Base-by-base conservation (phyloP, 2,113 vertebrate species). In the Turnix velox region DNA sequence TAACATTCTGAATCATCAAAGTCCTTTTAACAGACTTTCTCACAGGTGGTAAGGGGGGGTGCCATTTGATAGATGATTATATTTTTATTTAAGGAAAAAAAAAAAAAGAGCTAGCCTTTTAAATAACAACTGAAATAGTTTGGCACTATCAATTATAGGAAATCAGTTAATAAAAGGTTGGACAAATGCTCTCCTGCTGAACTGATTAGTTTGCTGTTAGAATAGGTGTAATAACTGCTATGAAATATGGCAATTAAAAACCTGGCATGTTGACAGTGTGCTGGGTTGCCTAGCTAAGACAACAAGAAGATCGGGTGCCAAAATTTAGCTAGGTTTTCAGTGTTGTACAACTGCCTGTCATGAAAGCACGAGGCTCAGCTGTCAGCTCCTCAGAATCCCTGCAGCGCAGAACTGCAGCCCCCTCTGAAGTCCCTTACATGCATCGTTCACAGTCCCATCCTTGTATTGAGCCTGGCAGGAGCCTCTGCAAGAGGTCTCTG, bases 1-100 rank as follows among this genome's bases (percentile, higher is more conserved):
- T 75, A 82, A 58, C 11, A 42, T 37, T 46, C 33, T 35, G 61
- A 71, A 84, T 48, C 25, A 40, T 93, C 28, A 39, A 17, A 84
- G 63, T 24, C n/a, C 65, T 74, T 81, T 40, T 42, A 61, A 39
- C 42, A 49, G 42, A 31, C 9, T 62, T 76, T 49, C 58, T 74
- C 30, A 51, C 0, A 2, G 45, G 30, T 1, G 0, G 48, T 18
- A 52, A 55, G 22, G 31, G 33, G 33, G 18, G 20, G 8, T 49
- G 33, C 30, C 33, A 27, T 75, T 74, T 81, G 43, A 72, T 42
- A 75, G 87, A 61, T 9, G 12, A 11, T 67, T 82, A 40, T 37
- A 6, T 37, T 87, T 89, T 62, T 18, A 49, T 37, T 57, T 42
- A 81, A 91, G 33, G 43, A 39, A 76, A 66, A 27, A 52, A 30